phyloP scores from a whole-genome alignment of 1,140 invertebrate species.

The Pseudoatta argentina region DNA sequence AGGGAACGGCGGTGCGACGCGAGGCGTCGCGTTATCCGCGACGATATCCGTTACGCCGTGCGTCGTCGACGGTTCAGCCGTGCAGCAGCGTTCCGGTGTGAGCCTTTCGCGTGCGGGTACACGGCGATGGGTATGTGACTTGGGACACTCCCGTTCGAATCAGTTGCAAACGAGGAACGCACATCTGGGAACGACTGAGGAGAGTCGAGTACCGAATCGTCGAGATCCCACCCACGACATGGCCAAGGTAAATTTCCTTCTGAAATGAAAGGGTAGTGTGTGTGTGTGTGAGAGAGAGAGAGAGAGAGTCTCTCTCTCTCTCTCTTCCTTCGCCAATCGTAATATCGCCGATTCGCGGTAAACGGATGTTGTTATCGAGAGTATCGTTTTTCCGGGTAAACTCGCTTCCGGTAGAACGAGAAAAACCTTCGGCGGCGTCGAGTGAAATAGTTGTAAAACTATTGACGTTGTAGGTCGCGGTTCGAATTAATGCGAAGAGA shows the following conservation, averaged over 20 bases:
- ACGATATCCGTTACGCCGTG: slow-evolving; percentile 18
- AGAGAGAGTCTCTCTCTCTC: neutral
- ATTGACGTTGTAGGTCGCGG: neutral
- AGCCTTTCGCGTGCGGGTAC: neutral
- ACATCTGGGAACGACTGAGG: neutral
- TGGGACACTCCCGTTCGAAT: neutral
- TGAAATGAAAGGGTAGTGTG: slow-evolving; percentile 9
- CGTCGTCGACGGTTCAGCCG: slow-evolving; percentile 1
- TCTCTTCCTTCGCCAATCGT: too few species aligned
- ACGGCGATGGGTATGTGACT: slow-evolving; percentile 48
- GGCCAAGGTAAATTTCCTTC: slow-evolving; percentile 67
- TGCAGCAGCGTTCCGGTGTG: slow-evolving; percentile 5
- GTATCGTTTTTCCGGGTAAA: neutral
- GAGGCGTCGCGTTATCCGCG: slow-evolving; percentile 56
- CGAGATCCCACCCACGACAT: slow-evolving; percentile 73
- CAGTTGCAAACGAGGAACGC: slow-evolving; percentile 46
- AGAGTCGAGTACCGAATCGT: slow-evolving; percentile 2
- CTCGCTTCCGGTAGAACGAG: neutral
- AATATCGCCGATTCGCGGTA: slow-evolving; percentile 1
- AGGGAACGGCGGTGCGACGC: slow-evolving; percentile 70
- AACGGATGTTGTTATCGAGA: slow-evolving; percentile 5
- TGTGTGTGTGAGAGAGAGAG: too few species aligned
- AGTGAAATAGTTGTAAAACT: neutral
- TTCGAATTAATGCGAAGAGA: neutral
- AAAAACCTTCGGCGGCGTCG: neutral